Base-by-base conservation (phyloP, 2,113 vertebrate species). In the Alosa alosa region DNA sequence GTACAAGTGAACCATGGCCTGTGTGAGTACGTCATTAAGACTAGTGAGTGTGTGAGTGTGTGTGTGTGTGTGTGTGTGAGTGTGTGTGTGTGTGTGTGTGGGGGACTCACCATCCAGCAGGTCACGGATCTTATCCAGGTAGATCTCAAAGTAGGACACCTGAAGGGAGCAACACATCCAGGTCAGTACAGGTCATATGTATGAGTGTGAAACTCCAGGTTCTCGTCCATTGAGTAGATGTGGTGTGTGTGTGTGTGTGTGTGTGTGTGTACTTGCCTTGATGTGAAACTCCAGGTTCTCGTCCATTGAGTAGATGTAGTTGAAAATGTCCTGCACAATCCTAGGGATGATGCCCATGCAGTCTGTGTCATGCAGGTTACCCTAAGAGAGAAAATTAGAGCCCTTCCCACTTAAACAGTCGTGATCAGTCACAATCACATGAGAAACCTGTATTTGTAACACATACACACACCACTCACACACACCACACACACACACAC, bases 81-180 rank as follows among this genome's bases (percentile, higher is more conserved):
- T 5, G 47, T 9, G 47, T 49, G 47, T 49, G 47, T 49, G 47
- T 49, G 47, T 49, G 47, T 5, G 47, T 49, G 47, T 49, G 7
- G 45, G 55, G 0, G 41, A 94, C 97, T 95, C 89, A 98, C 97
- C 97, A 90, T 98, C 97, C 93, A 98, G 92, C 85, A 99, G 96
- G 89, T 99, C 97, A 88, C 97, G 96, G 88, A 99, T 98, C 95
- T 99, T 99, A 93, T 99, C 97, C 94, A 98, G 91, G 91, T 99
- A 99, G 91, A 99, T 99, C 93, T 98, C 97, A 95, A 99, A 99
- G 94, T 99, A 99, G 64, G 97, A 99, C 88, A 98, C 97, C 97
- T 99, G 91, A 9, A 8, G 11, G 47, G 47, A 13, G 11, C 3
- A 87, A 88, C 13, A 86, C 8, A 91, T 13, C 47, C 44, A 78